phyloP scores from a whole-genome alignment of 2,797 vertebrate species.

The Microtus obscurus region DNA sequence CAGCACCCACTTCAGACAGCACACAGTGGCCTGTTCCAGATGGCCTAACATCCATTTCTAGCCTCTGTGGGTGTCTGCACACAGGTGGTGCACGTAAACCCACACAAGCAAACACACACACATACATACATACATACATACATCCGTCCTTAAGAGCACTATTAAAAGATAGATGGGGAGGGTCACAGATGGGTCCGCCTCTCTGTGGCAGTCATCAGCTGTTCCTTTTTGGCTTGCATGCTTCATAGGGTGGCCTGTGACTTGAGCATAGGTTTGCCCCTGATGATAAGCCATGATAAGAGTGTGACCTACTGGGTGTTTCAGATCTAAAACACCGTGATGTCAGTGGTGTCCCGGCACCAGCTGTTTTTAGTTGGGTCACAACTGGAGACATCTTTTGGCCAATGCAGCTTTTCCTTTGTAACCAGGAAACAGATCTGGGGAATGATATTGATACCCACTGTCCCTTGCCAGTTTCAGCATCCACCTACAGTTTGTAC shows the following conservation, averaged over 20 bases:
- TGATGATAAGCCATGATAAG: background rate
- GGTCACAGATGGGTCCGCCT: background rate
- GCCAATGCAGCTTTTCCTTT: background rate
- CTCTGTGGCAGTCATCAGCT: background rate
- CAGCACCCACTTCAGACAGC: background rate
- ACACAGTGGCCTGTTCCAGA: background rate
- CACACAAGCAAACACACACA: background rate
- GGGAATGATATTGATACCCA: background rate
- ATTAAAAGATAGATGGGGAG: background rate
- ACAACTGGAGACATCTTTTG: background rate
- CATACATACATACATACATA: background rate
- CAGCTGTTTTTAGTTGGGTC: background rate
- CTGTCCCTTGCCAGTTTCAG: background rate
- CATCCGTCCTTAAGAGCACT: background rate
- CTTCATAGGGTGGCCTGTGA: background rate
- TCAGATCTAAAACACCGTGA: background rate
- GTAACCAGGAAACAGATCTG: background rate
- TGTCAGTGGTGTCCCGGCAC: no score
- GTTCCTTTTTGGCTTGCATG: background rate
- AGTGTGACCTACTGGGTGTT: rapidly evolving
- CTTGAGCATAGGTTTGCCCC: background rate
- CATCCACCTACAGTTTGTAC: background rate
- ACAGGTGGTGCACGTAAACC: background rate
- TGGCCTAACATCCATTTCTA: background rate
- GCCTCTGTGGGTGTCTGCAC: background rate